A percentile compares a stretch with the other conserved stretches of the same genome.
Evolutionary conservation across 2,113 vertebrate genomes (phyloP).

Genomic region (Leucoraja erinaceus): DNA sequence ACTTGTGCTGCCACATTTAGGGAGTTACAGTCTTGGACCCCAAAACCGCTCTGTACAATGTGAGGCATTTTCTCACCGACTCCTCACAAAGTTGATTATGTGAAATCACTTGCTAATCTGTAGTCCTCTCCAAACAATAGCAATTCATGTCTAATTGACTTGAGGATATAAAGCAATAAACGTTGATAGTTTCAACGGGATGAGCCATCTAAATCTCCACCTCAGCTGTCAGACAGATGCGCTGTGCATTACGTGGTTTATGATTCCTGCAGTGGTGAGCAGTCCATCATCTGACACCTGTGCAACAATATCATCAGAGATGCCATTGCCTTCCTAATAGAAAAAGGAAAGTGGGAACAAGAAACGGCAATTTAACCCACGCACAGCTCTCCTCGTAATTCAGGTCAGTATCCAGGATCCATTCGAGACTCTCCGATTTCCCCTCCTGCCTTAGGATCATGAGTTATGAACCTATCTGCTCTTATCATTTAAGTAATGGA

Average conservation of each 20-base stretch:
- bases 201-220: neutral
- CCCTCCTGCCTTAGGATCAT: neutral
- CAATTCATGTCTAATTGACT: neutral
- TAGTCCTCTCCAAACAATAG: neutral
- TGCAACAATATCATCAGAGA: neutral
- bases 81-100: neutral
- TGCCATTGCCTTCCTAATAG: neutral
- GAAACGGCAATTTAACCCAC: neutral
- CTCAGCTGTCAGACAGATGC: neutral
- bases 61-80: neutral
- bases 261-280: neutral
- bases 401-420: neutral
- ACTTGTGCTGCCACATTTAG: too few species aligned
- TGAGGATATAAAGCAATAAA: neutral
- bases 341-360: neutral
- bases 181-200: neutral
- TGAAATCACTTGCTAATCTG: neutral
- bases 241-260: neutral
- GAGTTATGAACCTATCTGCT: constrained; percentile 19
- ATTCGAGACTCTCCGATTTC: neutral
- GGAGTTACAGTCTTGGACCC: too few species aligned
- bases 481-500: constrained; percentile 4
- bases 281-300: neutral
- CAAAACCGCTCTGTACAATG: too few species aligned
- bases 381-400: neutral